A percentile compares a stretch with the other conserved stretches of the same genome.
These are phyloP conservation scores for Nothocercus julius DNA, from an alignment of 2,113 vertebrate species.

Conservation along the genomic window DNA sequence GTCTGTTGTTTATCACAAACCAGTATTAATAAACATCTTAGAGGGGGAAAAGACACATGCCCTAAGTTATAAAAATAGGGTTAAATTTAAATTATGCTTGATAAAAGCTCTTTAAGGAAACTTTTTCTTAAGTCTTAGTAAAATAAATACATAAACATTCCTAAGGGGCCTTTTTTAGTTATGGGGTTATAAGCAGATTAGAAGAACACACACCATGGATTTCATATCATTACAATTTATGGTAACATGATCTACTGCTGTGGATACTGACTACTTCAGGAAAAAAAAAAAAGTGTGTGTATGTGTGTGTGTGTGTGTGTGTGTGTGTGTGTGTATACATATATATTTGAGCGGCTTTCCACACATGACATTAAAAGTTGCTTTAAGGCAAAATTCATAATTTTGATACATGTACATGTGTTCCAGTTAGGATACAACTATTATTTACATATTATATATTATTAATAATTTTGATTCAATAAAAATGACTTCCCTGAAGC, in stretches of 20 bases:
- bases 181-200: neutral
- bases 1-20: neutral
- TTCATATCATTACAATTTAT: neutral
- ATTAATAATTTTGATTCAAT: neutral
- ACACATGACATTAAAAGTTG: neutral
- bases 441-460: neutral
- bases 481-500: neutral
- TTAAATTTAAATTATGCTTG: neutral
- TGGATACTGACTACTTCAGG: neutral
- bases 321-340: too few species aligned
- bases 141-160: accelerated
- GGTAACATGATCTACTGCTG: neutral
- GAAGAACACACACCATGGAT: neutral
- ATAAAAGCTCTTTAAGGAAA: neutral
- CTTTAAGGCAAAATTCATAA: neutral
- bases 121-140: neutral
- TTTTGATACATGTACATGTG: neutral
- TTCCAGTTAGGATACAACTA: neutral
- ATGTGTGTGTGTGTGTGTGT: too few species aligned
- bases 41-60: neutral
- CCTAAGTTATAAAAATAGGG: neutral
- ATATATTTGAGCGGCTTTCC: neutral
- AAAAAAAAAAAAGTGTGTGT: too few species aligned
- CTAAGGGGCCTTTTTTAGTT: neutral
- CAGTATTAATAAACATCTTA: neutral